Evolutionary conservation across 35 echinoderm and acorn worm species (phyloP).

Genomic region (Heliocidaris tuberculata): DNA sequence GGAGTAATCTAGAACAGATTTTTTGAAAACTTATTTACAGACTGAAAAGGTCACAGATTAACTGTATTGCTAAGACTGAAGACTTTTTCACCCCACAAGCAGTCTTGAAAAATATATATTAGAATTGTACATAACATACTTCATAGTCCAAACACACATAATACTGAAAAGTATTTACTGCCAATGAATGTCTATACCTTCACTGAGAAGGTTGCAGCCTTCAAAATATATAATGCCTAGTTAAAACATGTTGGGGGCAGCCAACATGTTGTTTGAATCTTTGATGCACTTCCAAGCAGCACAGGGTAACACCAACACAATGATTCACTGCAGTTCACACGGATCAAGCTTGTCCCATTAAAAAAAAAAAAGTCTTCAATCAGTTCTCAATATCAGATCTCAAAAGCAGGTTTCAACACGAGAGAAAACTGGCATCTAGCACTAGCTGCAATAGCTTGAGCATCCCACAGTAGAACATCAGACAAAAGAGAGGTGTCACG

Average conservation of each 20-base stretch:
- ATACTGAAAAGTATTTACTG: slow-evolving; percentile 18
- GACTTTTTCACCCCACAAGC: not conserved
- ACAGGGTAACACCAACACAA: not conserved
- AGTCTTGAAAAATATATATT: not conserved
- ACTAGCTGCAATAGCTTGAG: not conserved
- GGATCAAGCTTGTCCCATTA: not conserved
- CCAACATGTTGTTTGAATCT: not conserved
- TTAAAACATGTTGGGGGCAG: not conserved
- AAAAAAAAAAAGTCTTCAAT: not conserved
- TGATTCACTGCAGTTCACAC: not conserved
- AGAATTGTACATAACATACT: not conserved
- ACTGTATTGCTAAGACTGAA: not conserved
- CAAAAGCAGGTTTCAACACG: not conserved
- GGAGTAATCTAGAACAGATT: not conserved
- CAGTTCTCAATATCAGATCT: not conserved
- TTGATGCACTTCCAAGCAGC: not conserved
- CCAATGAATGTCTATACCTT: not conserved
- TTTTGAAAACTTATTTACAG: not conserved
- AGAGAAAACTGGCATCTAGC: not conserved
- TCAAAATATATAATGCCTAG: not conserved
- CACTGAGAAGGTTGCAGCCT: not conserved
- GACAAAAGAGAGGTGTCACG: not conserved
- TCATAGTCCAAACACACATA: not conserved
- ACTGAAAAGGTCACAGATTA: not conserved
- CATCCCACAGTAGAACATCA: not conserved